phyloP scores from a whole-genome alignment of 2,113 vertebrate species.

The Lathamus discolor region DNA sequence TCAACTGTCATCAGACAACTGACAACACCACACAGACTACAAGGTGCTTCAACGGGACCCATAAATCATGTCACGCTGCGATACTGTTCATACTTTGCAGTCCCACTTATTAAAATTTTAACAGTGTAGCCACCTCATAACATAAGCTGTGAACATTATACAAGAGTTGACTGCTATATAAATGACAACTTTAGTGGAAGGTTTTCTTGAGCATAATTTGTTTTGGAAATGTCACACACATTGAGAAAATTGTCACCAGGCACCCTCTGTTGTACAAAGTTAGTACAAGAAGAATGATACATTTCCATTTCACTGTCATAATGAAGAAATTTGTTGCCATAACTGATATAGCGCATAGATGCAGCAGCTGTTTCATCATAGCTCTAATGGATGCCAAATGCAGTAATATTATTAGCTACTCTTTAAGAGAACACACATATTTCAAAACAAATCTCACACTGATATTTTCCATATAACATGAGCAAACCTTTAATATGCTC shows the following conservation, averaged over 20 bases:
- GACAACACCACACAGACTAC: not conserved
- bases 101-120: conserved; percentile 34
- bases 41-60: conserved; percentile 10
- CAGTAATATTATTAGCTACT: conserved; percentile 38
- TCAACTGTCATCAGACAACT: not conserved
- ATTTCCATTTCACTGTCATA: conserved; percentile 76
- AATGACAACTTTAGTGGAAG: conserved; percentile 46
- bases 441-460: conserved; percentile 42
- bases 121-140: conserved; percentile 28
- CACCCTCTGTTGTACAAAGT: conserved; percentile 73
- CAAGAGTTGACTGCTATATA: not conserved
- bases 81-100: not conserved
- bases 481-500: not conserved
- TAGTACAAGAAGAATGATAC: conserved; percentile 69
- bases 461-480: not conserved
- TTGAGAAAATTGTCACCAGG: conserved; percentile 69
- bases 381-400: conserved; percentile 47
- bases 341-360: conserved; percentile 66
- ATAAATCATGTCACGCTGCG: not conserved
- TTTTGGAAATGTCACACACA: conserved; percentile 65
- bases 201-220: conserved; percentile 56
- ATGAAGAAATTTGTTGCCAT: conserved; percentile 67
- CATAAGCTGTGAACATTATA: conserved; percentile 29
- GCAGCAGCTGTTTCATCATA: conserved; percentile 65
- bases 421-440: not conserved